These are phyloP conservation scores for Bombus difficillimus DNA, from an alignment of 1,140 invertebrate genomes.

Conservation along the genomic window DNA sequence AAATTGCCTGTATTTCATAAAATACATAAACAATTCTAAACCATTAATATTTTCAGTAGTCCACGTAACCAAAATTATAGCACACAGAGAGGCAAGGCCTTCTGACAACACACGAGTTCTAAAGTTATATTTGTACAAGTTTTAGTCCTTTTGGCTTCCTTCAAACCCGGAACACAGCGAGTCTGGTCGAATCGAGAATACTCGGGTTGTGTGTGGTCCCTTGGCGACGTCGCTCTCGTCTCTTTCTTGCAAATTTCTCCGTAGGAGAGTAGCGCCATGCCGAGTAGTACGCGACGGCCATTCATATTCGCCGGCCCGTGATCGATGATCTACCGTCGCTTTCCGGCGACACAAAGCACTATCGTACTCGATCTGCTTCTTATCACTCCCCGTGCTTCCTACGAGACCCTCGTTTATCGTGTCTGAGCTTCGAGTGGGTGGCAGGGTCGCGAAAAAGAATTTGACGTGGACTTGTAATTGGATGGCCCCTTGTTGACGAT, in stretches of 20 bases:
- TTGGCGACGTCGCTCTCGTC: background rate
- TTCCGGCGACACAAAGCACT: constrained; percentile 53
- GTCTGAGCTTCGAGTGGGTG: constrained; percentile 21
- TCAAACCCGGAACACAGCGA: background rate
- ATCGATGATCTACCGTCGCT: constrained; percentile 56
- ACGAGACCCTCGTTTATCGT: constrained; percentile 14
- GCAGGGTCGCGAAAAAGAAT: background rate
- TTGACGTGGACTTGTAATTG: constrained; percentile 22
- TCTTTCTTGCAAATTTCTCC: constrained; percentile 50
- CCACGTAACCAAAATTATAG: background rate
- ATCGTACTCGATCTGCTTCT: constrained; percentile 53
- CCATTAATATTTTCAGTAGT: background rate
- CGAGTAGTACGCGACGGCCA: constrained; percentile 11
- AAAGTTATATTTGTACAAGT: background rate
- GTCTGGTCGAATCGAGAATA: constrained; percentile 9
- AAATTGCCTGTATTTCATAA: background rate
- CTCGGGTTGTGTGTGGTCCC: constrained; percentile 48
- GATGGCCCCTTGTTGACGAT: background rate
- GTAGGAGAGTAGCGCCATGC: constrained; percentile 5
- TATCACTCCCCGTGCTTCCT: constrained; percentile 34
- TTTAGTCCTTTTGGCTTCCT: background rate
- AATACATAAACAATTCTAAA: background rate
- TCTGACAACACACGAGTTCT: background rate
- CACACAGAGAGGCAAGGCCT: background rate
- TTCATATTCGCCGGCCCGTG: constrained; percentile 51